These are phyloP conservation scores for Benthosema pterotum DNA, from an alignment of 2,797 vertebrate species.

Conservation along the genomic window DNA sequence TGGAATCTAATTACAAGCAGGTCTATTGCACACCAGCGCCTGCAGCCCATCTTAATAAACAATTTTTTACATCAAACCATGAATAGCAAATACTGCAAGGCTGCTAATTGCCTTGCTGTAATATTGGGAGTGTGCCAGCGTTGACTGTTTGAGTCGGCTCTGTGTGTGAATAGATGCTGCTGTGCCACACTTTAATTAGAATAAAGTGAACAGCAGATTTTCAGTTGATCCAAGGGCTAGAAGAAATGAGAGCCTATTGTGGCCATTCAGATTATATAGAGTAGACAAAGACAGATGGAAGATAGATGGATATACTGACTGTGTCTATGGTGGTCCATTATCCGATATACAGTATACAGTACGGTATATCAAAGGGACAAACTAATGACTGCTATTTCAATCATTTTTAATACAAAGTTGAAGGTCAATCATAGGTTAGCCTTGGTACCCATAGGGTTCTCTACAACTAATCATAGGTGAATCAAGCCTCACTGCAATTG, in stretches of 20 bases:
- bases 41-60: conserved; percentile 99
- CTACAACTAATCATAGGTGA: too few relatives aligned
- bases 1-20: conserved; percentile 99
- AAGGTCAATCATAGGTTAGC: too few relatives aligned
- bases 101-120: conserved; percentile 96
- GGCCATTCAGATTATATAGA: conserved; percentile 80
- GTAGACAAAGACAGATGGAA: too few relatives aligned
- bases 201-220: conserved; percentile 92
- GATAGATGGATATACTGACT: too few relatives aligned
- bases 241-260: conserved; percentile 89
- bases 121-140: conserved; percentile 97
- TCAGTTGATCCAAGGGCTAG: conserved; percentile 86
- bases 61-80: conserved; percentile 98
- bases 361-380: too few relatives aligned
- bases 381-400: too few relatives aligned
- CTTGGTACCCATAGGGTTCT: too few relatives aligned
- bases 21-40: conserved; percentile 98
- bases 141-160: conserved; percentile 93
- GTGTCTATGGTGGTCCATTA: too few relatives aligned
- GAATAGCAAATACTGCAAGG: conserved; percentile 98
- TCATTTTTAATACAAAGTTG: too few relatives aligned
- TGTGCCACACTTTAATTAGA: conserved; percentile 92
- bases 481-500: too few relatives aligned
- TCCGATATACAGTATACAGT: too few relatives aligned
- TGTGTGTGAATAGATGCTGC: conserved; percentile 91